Evolutionary conservation across 1,140 invertebrate genomes (phyloP), one percentile per base, ranked within the genome.

Genomic region (Rhagoletis pomonella): DNA sequence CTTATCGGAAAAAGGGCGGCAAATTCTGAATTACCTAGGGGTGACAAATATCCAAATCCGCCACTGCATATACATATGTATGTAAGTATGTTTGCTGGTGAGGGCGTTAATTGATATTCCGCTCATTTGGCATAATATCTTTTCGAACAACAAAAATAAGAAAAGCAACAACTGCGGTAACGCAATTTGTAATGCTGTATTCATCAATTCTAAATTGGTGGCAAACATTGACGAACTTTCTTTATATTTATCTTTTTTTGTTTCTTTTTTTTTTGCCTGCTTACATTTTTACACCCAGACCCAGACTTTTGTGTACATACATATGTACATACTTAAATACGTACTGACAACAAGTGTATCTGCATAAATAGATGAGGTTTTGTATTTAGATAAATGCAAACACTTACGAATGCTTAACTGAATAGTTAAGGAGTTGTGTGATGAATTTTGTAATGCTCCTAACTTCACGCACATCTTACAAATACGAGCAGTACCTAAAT

Each of bases 91-190:
- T 29, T 29, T 29, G 29, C 29, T 81, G 47, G 47, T 55, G 73
- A 81, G 73, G 73, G 73, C 73, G 73, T 81, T 81, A 81, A 81
- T 81, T 81, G 73, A 81, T 81, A 81, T 81, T 81, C 73, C 73
- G 73, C 73, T 81, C 73, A 81, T 81, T 81, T 81, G 73, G 73
- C 47, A 81, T 81, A 81, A 81, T 81, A 81, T 81, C 73, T 81
- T 81, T 81, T 55, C 73, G 73, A 81, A 81, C 73, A 55, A 81
- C 73, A 81, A 81, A 9, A 81, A 19, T 29, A 55, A 73, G 39
- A 73, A 73, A 17, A 47, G 17, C 42, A 73, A 81, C 73, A 55
- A 81, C 17, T 81, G 47, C 47, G 73, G 73, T 81, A 55, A 81
- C 47, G 47, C 44, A 81, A 81, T 81, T 81, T 81, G 73, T 81